Evolutionary conservation across 2,888 invertebrate genomes (phyloP).

Genomic region (Platerodrilus igneus): DNA sequence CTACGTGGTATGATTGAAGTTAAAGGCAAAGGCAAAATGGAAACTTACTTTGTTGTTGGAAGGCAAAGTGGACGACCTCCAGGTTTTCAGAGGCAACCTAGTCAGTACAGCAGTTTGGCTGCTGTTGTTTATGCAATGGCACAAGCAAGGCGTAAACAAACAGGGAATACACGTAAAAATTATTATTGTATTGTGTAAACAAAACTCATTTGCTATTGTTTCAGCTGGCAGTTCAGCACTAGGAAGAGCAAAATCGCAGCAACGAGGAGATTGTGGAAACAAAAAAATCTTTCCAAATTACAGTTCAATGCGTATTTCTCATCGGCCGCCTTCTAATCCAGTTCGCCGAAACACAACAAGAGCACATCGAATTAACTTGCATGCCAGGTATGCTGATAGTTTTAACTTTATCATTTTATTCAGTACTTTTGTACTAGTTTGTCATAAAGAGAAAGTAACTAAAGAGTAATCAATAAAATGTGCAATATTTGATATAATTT

Average conservation of each 20-base stretch:
- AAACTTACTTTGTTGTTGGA: conserved; percentile 85
- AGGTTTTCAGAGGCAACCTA: conserved; percentile 61
- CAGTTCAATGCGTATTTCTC: conserved; percentile 56
- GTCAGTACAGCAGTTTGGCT: conserved; percentile 73
- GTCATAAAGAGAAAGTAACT: no score
- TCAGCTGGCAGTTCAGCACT: conserved; percentile 41
- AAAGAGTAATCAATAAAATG: no score
- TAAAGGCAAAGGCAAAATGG: conserved; percentile 94
- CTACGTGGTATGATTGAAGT: conserved; percentile 83
- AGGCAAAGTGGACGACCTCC: conserved; percentile 56
- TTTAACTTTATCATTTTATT: no score
- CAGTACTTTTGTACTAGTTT: no score
- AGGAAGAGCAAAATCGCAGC: conserved; percentile 43
- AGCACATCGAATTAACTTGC: conserved; percentile 41
- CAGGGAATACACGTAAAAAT: conserved; percentile 47
- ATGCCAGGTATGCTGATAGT: conserved; percentile 40
- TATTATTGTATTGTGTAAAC: no score
- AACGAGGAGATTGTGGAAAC: conserved; percentile 35
- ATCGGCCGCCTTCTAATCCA: conserved; percentile 50
- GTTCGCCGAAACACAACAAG: conserved; percentile 56
- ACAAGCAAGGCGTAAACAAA: conserved; percentile 72
- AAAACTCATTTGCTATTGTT: conserved; percentile 15
- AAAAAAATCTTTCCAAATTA: conserved; percentile 48
- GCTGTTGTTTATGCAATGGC: conserved; percentile 87
- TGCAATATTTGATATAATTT: no score